phyloP scores from a whole-genome alignment of 2,113 vertebrate species.

The Pogona vitticeps region DNA sequence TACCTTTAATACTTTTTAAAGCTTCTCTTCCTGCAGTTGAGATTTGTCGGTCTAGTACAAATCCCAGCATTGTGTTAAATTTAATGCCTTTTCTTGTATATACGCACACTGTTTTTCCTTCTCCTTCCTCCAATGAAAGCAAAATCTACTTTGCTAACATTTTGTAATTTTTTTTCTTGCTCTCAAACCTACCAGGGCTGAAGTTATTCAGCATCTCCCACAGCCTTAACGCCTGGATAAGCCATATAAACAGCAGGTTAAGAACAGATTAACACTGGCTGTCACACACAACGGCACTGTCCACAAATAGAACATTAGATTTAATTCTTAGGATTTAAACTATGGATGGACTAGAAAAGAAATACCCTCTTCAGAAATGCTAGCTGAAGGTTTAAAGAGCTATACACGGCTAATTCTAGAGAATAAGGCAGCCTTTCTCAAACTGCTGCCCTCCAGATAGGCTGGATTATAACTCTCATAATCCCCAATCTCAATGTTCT shows the following conservation, averaged over 20 bases:
- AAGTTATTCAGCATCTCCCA: neutral
- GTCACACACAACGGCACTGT: neutral
- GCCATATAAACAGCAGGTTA: conserved; percentile 26
- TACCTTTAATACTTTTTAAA: neutral
- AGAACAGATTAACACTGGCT: conserved; percentile 21
- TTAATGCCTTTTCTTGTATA: neutral
- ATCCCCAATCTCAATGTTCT: too few species aligned
- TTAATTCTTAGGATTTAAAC: conserved; percentile 17
- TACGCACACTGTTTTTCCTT: neutral
- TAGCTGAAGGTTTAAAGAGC: accelerated
- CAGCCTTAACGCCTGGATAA: conserved; percentile 1
- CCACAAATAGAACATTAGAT: neutral
- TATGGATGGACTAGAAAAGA: conserved; percentile 1
- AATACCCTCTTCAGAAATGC: neutral
- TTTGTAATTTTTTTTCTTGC: conserved; percentile 39
- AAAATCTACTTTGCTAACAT: conserved; percentile 34
- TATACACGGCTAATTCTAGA: neutral
- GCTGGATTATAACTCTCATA: neutral
- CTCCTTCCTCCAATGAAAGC: neutral
- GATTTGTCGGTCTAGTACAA: neutral
- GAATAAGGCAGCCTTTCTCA: neutral
- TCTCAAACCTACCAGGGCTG: neutral
- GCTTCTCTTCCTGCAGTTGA: too few species aligned
- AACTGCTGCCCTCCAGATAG: neutral
- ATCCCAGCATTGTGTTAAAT: neutral